Evolutionary conservation across 1,140 invertebrate species (phyloP).

Genomic region (Bombus pascuorum): DNA sequence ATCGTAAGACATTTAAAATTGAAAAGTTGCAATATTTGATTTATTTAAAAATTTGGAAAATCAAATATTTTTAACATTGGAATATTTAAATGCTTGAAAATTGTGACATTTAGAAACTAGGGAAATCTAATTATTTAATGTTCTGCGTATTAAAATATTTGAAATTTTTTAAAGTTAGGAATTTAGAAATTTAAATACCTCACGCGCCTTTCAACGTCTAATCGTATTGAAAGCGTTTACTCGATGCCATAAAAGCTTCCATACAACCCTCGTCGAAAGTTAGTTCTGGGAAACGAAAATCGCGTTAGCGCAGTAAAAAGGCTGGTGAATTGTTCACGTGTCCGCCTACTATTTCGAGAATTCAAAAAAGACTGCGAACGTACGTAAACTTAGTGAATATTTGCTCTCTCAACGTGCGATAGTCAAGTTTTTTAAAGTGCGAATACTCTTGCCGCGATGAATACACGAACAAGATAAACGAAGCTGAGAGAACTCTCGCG

Average conservation of each 20-base stretch:
- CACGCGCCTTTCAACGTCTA: background rate
- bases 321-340: background rate
- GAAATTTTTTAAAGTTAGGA: background rate
- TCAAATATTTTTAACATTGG: no score
- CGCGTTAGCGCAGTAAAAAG: constrained; percentile 17
- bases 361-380: background rate
- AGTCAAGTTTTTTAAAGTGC: background rate
- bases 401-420: background rate
- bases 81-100: no score
- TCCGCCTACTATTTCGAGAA: background rate
- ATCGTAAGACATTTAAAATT: no score
- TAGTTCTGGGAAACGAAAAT: background rate
- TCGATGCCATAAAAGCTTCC: background rate
- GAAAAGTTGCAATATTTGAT: no score
- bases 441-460: background rate
- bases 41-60: no score
- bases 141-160: background rate
- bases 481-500: background rate
- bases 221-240: background rate
- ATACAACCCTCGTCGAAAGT: background rate
- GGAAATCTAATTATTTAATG: no score
- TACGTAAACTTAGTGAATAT: constrained; percentile 5
- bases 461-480: background rate
- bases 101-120: no score
- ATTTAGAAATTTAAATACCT: background rate